A percentile compares a stretch with the other conserved stretches of the same genome.
These are phyloP conservation scores for Pseudopipra pipra DNA, from an alignment of 2,113 vertebrate genomes.

Conservation along the genomic window DNA sequence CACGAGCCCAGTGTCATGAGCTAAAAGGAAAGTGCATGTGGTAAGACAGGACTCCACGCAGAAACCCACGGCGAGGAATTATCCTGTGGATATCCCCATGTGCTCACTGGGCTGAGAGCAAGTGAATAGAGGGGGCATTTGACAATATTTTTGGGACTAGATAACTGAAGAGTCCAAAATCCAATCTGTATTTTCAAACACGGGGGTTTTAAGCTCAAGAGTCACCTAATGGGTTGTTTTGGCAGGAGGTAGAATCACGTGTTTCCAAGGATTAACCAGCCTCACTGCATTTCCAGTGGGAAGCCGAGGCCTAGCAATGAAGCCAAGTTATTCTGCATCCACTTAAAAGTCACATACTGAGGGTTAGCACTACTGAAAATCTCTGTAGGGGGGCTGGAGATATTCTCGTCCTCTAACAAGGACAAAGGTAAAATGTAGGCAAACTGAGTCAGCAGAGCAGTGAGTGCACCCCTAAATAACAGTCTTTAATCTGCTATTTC, in stretches of 20 bases:
- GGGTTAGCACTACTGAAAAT: neutral
- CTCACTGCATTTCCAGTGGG: neutral
- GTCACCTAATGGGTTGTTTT: neutral
- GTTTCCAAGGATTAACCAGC: neutral
- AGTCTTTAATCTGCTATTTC: neutral
- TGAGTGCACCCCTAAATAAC: neutral
- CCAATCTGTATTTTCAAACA: neutral
- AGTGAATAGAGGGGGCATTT: neutral
- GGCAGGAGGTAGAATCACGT: neutral
- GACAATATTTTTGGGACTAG: neutral
- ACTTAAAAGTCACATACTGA: neutral
- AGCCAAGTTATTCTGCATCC: neutral
- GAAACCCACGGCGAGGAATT: neutral
- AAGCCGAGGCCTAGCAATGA: neutral
- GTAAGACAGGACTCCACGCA: neutral
- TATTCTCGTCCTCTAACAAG: neutral
- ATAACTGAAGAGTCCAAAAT: neutral
- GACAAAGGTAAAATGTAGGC: neutral
- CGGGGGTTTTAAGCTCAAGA: neutral
- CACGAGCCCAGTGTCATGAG: constrained; percentile 97
- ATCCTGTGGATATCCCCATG: neutral
- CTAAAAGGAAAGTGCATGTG: constrained; percentile 69
- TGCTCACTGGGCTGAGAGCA: neutral
- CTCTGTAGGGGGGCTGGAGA: neutral
- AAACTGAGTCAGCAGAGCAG: neutral